These are phyloP conservation scores for Lithobius niger DNA, from an alignment of 1,140 invertebrate species.

Conservation along the genomic window DNA sequence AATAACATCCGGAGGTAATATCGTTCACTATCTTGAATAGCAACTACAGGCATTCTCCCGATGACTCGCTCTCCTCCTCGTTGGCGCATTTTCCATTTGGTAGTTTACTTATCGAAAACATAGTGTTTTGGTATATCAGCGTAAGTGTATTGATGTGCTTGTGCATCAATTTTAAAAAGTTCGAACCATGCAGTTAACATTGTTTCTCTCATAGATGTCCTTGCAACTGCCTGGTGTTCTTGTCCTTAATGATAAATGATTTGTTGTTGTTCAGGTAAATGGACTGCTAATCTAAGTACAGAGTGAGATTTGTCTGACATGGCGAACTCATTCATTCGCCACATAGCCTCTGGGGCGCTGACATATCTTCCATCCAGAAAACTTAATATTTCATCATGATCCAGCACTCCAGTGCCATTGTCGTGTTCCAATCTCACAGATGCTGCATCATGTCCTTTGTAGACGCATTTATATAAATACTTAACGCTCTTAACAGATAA, in stretches of 20 bases:
- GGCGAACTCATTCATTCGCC: not conserved
- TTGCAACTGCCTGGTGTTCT: not conserved
- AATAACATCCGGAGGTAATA: not conserved
- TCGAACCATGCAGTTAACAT: not conserved
- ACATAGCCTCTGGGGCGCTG: not conserved
- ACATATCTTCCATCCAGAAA: constrained; percentile 1
- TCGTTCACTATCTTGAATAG: not conserved
- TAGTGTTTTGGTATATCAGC: not conserved
- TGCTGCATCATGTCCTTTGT: constrained; percentile 1
- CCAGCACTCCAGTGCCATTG: no score
- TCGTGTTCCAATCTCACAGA: not conserved
- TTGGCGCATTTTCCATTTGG: not conserved
- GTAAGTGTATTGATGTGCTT: not conserved
- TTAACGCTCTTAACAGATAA: not conserved
- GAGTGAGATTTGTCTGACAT: not conserved
- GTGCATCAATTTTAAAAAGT: not conserved
- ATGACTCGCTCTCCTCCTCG: not conserved
- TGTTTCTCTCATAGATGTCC: not conserved
- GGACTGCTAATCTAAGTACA: not conserved
- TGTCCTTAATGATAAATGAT: not conserved
- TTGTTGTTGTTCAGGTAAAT: not conserved
- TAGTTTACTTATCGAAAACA: not conserved
- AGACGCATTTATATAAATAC: constrained; percentile 3
- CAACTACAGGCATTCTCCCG: not conserved
- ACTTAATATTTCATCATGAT: constrained; percentile 2